These are phyloP conservation scores for Aphelinus atriplicis DNA, from an alignment of 1,140 invertebrate genomes.

Conservation along the genomic window DNA sequence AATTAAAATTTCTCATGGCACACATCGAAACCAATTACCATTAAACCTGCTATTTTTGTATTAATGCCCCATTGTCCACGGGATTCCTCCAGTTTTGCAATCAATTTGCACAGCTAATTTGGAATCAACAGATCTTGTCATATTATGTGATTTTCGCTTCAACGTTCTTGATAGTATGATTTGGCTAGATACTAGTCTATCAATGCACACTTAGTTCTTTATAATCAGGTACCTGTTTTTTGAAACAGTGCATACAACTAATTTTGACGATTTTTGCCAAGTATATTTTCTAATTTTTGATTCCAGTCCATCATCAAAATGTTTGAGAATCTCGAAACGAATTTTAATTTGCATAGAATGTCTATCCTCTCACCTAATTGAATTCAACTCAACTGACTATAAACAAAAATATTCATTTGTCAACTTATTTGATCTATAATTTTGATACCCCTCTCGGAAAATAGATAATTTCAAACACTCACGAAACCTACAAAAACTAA, in stretches of 20 bases:
- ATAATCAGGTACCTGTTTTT: constrained; percentile 82
- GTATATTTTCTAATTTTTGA: constrained; percentile 69
- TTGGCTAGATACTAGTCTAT: constrained; percentile 79
- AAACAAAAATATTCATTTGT: no score
- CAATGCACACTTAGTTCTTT: constrained; percentile 86
- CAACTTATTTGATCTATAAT: no score
- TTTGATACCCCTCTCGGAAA: no score
- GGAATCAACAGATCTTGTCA: constrained; percentile 79
- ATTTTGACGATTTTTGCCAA: constrained; percentile 50
- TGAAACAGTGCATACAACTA: constrained; percentile 76
- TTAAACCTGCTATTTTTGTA: constrained; percentile 64
- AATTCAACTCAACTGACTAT: constrained; percentile 50
- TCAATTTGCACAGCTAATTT: constrained; percentile 81
- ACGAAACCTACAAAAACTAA: no score
- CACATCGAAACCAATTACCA: constrained; percentile 80
- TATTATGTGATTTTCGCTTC: constrained; percentile 58
- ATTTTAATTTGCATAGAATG: constrained; percentile 55
- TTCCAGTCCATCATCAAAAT: constrained; percentile 40
- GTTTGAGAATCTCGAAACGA: constrained; percentile 67
- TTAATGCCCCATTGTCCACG: constrained; percentile 79
- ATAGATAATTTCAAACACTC: no score
- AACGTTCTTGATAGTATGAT: constrained; percentile 75
- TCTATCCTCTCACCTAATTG: constrained; percentile 52
- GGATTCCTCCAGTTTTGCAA: constrained; percentile 73
- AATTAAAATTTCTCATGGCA: no score